A percentile compares a stretch with the other conserved stretches of the same genome.
Conservation (phyloP, 2,113 vertebrate species). For the Bostrychus sinensis region DNA sequence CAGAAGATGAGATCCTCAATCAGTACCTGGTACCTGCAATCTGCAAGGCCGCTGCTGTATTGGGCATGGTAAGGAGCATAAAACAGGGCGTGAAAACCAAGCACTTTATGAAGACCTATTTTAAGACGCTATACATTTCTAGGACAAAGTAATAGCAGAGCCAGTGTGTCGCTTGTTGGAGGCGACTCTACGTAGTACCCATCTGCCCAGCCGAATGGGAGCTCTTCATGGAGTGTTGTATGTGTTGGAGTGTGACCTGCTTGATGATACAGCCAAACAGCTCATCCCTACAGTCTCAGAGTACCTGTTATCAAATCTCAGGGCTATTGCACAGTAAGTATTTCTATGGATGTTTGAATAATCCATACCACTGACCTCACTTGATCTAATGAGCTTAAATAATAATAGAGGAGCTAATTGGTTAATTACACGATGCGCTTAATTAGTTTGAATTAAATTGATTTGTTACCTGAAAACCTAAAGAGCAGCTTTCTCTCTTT, state of each 20-base stretch:
- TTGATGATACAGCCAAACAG: constrained; percentile 94
- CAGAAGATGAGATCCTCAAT: constrained; percentile 94
- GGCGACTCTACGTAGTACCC: constrained; percentile 89
- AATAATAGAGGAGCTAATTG: constrained; percentile 9
- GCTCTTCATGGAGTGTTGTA: constrained; percentile 95
- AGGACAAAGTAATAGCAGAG: constrained; percentile 96
- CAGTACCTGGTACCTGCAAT: constrained; percentile 96
- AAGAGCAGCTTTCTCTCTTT: not conserved
- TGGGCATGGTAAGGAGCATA: constrained; percentile 91
- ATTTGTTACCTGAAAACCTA: too few relatives aligned
- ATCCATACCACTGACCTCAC: constrained; percentile 13
- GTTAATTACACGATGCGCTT: constrained; percentile 19
- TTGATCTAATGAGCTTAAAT: constrained; percentile 27
- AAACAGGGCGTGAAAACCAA: not conserved
- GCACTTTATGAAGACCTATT: not conserved
- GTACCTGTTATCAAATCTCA: constrained; percentile 92
- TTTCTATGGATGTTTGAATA: not conserved
- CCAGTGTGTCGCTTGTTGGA: constrained; percentile 93
- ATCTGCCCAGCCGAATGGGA: constrained; percentile 92
- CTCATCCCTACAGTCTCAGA: constrained; percentile 91
- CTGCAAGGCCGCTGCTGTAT: constrained; percentile 96
- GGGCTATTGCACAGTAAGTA: constrained; percentile 89
- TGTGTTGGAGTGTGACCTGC: constrained; percentile 93
- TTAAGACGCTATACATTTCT: not conserved
- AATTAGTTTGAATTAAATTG: constrained; percentile 10